These are phyloP conservation scores for Patella ulyssiponensis DNA, from an alignment of 2,888 invertebrate genomes.

Conservation along the genomic window DNA sequence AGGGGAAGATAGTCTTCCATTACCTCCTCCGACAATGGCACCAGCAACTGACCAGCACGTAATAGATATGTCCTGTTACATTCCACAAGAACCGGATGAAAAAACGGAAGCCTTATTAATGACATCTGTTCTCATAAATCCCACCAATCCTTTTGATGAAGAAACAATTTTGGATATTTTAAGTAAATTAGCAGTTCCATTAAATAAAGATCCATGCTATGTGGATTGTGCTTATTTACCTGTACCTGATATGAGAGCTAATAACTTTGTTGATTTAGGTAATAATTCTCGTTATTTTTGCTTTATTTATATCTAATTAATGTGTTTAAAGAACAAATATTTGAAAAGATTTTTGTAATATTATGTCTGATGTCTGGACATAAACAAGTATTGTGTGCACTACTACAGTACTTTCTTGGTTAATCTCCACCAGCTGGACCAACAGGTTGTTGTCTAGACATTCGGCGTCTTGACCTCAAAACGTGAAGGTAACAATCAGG, in stretches of 20 bases:
- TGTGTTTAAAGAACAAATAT: no score
- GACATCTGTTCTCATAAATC: constrained; percentile 59
- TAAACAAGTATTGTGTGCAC: no score
- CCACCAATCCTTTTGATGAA: constrained; percentile 84
- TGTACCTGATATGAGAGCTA: constrained; percentile 45
- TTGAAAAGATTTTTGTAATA: no score
- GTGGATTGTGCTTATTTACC: constrained; percentile 32
- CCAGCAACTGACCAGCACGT: constrained; percentile 40
- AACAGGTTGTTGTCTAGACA: no score
- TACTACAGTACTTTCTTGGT: no score
- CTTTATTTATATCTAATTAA: no score
- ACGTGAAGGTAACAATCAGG: no score
- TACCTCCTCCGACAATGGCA: not conserved
- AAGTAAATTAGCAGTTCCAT: constrained; percentile 74
- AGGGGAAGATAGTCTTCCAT: not conserved
- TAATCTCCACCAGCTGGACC: no score
- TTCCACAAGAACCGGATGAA: constrained; percentile 49
- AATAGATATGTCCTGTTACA: constrained; percentile 60
- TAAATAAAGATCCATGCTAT: constrained; percentile 51
- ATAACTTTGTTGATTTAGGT: constrained; percentile 45
- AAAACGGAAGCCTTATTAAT: constrained; percentile 51
- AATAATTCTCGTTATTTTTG: not conserved
- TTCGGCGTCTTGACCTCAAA: no score
- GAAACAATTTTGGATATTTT: constrained; percentile 80
- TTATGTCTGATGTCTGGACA: no score